These are phyloP conservation scores for Drosophila sechellia DNA, from an alignment of 1,140 invertebrate species.

Conservation along the genomic window DNA sequence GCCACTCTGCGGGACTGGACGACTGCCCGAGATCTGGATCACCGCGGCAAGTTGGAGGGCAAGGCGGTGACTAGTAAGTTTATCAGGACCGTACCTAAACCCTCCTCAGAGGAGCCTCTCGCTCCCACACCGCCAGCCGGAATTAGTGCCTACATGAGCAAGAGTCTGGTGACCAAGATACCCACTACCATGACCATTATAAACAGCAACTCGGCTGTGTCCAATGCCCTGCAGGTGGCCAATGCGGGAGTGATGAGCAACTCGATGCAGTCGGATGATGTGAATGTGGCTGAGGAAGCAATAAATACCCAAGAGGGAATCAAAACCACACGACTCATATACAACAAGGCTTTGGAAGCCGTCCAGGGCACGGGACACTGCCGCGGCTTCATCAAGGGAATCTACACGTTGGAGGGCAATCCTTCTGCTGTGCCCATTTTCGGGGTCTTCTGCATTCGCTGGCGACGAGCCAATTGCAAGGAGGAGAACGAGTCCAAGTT, in stretches of 20 bases:
- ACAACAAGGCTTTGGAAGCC: slow-evolving; percentile 78
- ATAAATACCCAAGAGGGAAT: slow-evolving; percentile 12
- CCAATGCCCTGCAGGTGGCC: slow-evolving; percentile 41
- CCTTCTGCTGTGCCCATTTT: slow-evolving; percentile 46
- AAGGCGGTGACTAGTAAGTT: slow-evolving; percentile 52
- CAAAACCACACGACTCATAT: slow-evolving; percentile 65
- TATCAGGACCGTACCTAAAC: slow-evolving; percentile 41
- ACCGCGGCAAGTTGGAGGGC: slow-evolving; percentile 54
- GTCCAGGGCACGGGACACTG: slow-evolving; percentile 75
- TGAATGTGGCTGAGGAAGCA: slow-evolving; percentile 43
- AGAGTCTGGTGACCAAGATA: slow-evolving; percentile 72
- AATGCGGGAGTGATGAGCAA: slow-evolving; percentile 55
- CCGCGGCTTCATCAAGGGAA: slow-evolving; percentile 78
- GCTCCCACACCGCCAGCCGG: slow-evolving; percentile 15
- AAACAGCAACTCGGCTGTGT: slow-evolving; percentile 57
- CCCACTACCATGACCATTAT: slow-evolving; percentile 82
- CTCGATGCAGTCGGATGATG: slow-evolving; percentile 67
- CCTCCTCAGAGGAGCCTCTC: slow-evolving; percentile 10
- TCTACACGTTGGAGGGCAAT: slow-evolving; percentile 45
- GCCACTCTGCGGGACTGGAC: slow-evolving; percentile 65
- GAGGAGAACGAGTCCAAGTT: slow-evolving; percentile 84
- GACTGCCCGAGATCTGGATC: slow-evolving; percentile 70
- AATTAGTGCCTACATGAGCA: slow-evolving; percentile 61
- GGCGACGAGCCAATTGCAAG: slow-evolving; percentile 69
- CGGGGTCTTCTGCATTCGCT: slow-evolving; percentile 82